Percentiles rank a stretch among this genome's conserved stretches.
Conservation (phyloP, 2,113 vertebrate species). For the Trinectes maculatus region DNA sequence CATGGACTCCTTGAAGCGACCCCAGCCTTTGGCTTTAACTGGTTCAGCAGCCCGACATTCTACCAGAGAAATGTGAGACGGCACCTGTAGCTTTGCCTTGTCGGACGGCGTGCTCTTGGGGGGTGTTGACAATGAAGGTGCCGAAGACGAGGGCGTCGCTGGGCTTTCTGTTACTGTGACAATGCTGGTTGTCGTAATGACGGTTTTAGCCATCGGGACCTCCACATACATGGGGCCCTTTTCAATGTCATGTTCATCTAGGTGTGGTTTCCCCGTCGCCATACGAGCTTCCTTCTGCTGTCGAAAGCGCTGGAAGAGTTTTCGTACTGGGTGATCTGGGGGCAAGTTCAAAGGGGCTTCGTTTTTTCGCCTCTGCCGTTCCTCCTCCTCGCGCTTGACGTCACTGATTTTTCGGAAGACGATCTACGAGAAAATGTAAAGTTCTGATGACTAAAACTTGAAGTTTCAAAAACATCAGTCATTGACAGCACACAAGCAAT, state of each 20-base stretch:
- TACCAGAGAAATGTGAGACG: conserved; percentile 62
- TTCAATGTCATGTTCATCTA: conserved; percentile 86
- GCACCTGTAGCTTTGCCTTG: conserved; percentile 89
- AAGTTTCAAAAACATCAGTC: neutral
- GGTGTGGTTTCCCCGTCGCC: conserved; percentile 78
- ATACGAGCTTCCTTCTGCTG: conserved; percentile 96
- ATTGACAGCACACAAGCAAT: neutral
- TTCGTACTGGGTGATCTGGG: conserved; percentile 93
- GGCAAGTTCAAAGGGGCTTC: conserved; percentile 95
- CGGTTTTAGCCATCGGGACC: conserved; percentile 69
- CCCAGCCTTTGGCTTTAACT: conserved; percentile 90
- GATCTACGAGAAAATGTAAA: conserved; percentile 82
- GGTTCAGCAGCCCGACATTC: conserved; percentile 79
- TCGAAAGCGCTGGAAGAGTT: conserved; percentile 95
- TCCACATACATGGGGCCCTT: conserved; percentile 84
- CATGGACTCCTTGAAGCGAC: conserved; percentile 89
- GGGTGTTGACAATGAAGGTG: conserved; percentile 71
- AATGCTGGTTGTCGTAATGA: conserved; percentile 87
- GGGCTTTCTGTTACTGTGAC: conserved; percentile 95
- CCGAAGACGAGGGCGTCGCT: conserved; percentile 86
- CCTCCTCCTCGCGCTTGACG: conserved; percentile 96
- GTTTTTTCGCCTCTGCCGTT: conserved; percentile 94
- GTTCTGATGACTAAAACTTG: neutral
- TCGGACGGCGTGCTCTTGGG: conserved; percentile 69
- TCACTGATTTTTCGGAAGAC: conserved; percentile 99